Evolutionary conservation across 2,888 invertebrate genomes (phyloP).

Genomic region (Phasia obesa): DNA sequence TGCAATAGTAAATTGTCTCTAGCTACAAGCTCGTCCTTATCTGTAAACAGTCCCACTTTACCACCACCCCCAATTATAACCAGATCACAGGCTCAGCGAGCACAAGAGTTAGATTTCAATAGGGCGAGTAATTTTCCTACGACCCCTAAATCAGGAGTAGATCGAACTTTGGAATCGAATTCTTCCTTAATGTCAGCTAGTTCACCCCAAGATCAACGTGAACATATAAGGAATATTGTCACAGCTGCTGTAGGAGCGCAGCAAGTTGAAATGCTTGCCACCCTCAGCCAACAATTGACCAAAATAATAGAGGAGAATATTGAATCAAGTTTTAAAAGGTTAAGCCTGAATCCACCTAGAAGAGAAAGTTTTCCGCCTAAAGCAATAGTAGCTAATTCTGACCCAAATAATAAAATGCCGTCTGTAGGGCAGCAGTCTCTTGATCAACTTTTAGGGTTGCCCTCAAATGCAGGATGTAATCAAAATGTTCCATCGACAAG

Average conservation of each 20-base stretch:
- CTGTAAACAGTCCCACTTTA: background rate
- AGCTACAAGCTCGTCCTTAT: background rate
- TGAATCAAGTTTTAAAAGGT: background rate
- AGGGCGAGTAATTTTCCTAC: background rate
- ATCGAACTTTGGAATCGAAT: background rate
- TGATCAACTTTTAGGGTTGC: slow-evolving; percentile 11
- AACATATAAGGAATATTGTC: background rate
- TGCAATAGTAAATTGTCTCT: background rate
- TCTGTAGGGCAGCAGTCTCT: slow-evolving; percentile 10
- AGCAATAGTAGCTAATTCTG: background rate
- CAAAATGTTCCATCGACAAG: background rate
- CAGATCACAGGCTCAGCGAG: background rate
- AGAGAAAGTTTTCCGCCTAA: background rate
- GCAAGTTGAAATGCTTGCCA: background rate
- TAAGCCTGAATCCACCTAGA: background rate
- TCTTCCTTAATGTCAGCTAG: background rate
- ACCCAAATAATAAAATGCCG: background rate
- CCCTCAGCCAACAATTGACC: background rate
- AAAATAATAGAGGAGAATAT: background rate
- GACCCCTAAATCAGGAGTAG: background rate
- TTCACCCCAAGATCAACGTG: background rate
- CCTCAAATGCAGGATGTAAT: background rate
- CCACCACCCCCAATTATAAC: background rate
- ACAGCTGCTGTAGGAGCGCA: background rate
- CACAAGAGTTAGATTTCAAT: background rate